Evolutionary conservation across 2,113 vertebrate genomes (phyloP).

Genomic region (Otus sunia): DNA sequence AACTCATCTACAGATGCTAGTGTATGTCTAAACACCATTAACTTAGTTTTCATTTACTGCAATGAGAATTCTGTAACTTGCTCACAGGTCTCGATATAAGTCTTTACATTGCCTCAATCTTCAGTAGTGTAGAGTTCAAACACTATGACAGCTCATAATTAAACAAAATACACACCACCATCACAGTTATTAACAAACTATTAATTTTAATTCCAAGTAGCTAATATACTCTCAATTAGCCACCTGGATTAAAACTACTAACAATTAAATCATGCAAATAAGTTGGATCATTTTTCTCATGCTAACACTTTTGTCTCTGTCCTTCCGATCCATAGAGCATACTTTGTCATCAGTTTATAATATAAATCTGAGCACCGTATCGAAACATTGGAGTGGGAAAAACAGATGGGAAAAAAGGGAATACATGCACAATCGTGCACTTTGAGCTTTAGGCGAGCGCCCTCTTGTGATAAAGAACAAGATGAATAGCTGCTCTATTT

Average conservation of each 20-base stretch:
- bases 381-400: accelerated
- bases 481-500: not conserved
- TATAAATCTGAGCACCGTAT: accelerated
- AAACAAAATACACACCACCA: not conserved
- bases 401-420: accelerated
- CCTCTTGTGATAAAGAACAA: not conserved
- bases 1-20: not conserved
- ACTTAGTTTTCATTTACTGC: not conserved
- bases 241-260: not conserved
- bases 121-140: not conserved
- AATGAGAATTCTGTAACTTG: not conserved
- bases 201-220: not conserved
- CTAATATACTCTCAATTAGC: constrained; percentile 10
- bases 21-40: not conserved
- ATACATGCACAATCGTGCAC: accelerated
- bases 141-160: not conserved
- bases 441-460: constrained; percentile 3
- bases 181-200: not conserved
- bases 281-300: not conserved
- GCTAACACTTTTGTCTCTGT: not conserved
- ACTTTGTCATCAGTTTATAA: too few relatives aligned
- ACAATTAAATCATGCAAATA: not conserved
- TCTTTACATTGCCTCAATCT: not conserved
- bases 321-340: not conserved
- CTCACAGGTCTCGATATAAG: not conserved